A percentile compares a stretch with the other conserved stretches of the same genome.
These are phyloP conservation scores for Ormyrus rosae DNA, from an alignment of 2,888 invertebrate genomes.

Conservation along the genomic window DNA sequence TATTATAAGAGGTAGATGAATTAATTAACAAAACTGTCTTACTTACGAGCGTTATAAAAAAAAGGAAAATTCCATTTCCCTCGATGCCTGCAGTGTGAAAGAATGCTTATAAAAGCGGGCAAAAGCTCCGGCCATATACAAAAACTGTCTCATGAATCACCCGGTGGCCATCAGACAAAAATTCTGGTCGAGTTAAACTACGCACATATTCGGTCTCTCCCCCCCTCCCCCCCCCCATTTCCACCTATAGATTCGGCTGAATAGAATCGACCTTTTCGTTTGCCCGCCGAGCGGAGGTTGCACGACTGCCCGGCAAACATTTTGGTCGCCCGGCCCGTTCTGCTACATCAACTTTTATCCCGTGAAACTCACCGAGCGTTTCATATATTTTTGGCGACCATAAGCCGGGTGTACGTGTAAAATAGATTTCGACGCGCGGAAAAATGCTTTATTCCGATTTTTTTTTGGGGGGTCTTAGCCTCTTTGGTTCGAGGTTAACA, in stretches of 20 bases:
- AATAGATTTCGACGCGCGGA: conserved; percentile 29
- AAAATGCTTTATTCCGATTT: neutral
- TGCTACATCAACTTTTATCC: conserved; percentile 46
- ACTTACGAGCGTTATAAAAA: neutral
- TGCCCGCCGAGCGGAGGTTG: no score
- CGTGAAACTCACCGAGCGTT: neutral
- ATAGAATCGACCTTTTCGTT: conserved; percentile 8
- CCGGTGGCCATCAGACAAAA: conserved; percentile 3
- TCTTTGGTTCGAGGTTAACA: no score
- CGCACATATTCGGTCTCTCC: conserved; percentile 13
- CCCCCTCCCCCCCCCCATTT: neutral
- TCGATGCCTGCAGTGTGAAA: neutral
- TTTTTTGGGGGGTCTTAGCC: no score
- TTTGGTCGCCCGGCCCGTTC: conserved; percentile 30
- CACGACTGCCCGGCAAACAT: conserved; percentile 2
- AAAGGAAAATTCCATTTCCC: conserved; percentile 9
- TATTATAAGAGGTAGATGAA: no score
- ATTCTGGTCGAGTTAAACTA: conserved; percentile 27
- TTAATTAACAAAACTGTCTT: no score
- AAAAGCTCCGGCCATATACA: neutral
- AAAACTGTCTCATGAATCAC: conserved; percentile 45
- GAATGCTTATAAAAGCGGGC: conserved; percentile 27
- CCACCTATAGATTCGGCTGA: neutral
- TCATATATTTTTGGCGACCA: neutral
- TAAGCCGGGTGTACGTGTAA: neutral